Conservation (phyloP, 2,113 vertebrate species). For the Brachypteracias leptosomus region DNA sequence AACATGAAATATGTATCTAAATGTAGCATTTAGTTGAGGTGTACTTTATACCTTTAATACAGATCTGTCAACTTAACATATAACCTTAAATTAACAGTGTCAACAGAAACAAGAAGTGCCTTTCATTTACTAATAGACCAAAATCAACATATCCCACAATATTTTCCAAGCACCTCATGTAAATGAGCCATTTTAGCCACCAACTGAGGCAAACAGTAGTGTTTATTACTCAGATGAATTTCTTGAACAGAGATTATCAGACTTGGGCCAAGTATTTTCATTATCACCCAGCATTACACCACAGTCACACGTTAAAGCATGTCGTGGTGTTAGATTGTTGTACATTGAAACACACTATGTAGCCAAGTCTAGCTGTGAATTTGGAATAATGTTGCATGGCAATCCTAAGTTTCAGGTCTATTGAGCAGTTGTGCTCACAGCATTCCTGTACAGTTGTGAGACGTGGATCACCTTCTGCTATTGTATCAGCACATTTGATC, state of each 20-base stretch:
- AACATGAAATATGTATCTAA: neutral
- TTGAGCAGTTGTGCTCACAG: conserved; percentile 3
- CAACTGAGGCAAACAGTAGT: neutral
- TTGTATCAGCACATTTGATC: neutral
- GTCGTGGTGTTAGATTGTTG: neutral
- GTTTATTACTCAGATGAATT: neutral
- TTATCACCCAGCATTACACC: neutral
- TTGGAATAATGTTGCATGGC: neutral
- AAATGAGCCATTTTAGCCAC: neutral
- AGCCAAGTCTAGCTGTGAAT: conserved; percentile 30
- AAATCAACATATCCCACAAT: neutral
- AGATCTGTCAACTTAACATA: neutral
- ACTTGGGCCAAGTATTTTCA: conserved; percentile 8
- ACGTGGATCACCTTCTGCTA: neutral
- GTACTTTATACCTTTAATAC: neutral
- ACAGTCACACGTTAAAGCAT: neutral
- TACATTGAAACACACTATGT: neutral
- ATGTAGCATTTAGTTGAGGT: neutral
- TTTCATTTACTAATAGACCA: neutral
- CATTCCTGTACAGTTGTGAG: neutral
- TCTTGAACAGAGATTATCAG: neutral
- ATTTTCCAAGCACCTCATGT: neutral
- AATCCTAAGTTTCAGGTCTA: neutral
- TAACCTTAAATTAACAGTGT: neutral
- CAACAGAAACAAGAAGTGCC: neutral